Evolutionary conservation across 2,888 invertebrate species (phyloP), one percentile per base, ranked within the genome.

Genomic region (Adelognathus sp.): DNA sequence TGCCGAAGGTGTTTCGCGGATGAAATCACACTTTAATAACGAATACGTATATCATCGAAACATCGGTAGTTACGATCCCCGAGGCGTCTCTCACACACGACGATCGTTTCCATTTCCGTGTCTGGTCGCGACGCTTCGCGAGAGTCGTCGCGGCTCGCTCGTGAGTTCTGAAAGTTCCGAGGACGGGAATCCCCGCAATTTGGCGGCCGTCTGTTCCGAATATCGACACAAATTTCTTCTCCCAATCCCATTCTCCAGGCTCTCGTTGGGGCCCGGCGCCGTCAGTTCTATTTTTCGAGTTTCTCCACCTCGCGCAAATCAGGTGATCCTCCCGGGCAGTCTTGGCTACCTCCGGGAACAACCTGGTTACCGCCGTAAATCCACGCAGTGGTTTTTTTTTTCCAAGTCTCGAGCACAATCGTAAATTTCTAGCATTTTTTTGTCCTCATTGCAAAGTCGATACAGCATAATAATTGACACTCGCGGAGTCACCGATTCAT

Each of bases 181-280:
- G 70, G 63, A 36, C 70, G 76, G 76, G 70, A 76, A 76, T 70
- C 64, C 76, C 76, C 70, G 63, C 70, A 70, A 76, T 76, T 76
- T 76, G 69, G 61, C 56, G 61, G 44, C 61, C 61, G 67, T 41
- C 61, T 54, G 31, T 50, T 39, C 18, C 29, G 61, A 41, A 29
- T 18, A 60, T 21, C n/a, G 33, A 33, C 14, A 27, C 44, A 29
- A n/a, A n/a, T 41, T 69, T 18, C 9, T 21, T 9, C 39, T 41
- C 33, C 2, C 39, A 33, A 6, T 27, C 27, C 4, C 9, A 5
- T 14, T 44, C 56, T 21, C 21, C n/a, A 7, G 14, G 27, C 27
- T 44, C 3, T 46, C 27, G 46, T 33, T 24, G n/a, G n/a, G n/a
- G n/a, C n/a, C n/a, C n/a, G n/a, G n/a, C n/a, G n/a, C n/a, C n/a